phyloP scores from a whole-genome alignment of 2,113 vertebrate genomes.

The Cranoglanis bouderius region DNA sequence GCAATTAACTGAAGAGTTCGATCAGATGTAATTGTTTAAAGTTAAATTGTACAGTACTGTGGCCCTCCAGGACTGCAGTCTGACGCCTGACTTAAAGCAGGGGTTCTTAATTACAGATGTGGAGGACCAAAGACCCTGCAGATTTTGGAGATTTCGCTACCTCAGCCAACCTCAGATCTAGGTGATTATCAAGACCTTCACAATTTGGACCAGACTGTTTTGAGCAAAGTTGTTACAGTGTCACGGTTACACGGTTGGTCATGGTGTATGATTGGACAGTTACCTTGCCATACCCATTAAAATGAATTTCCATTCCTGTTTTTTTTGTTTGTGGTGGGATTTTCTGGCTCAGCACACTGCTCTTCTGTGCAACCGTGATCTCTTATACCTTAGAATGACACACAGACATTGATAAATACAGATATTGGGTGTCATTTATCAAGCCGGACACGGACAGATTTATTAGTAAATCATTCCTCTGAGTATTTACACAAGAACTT shows the following conservation, averaged over 20 bases:
- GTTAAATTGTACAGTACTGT: too few species aligned
- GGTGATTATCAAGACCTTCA: not conserved
- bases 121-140: not conserved
- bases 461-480: not conserved
- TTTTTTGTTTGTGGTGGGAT: too few species aligned
- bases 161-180: not conserved
- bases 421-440: not conserved
- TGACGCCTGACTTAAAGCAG: not conserved
- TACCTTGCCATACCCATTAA: not conserved
- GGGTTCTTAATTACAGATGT: not conserved
- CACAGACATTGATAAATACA: too few species aligned
- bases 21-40: not conserved
- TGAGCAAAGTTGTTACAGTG: not conserved
- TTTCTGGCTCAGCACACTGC: not conserved
- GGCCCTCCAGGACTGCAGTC: not conserved
- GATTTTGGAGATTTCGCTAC: not conserved
- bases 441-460: not conserved
- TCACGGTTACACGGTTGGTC: not conserved
- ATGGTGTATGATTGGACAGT: not conserved
- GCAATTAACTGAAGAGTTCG: not conserved
- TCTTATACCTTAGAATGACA: not conserved
- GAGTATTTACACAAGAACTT: not conserved
- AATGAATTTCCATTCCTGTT: not conserved
- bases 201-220: not conserved
- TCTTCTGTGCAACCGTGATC: not conserved